Evolutionary conservation across 2,797 vertebrate genomes (phyloP).

Genomic region (Enteromius viviparus): DNA sequence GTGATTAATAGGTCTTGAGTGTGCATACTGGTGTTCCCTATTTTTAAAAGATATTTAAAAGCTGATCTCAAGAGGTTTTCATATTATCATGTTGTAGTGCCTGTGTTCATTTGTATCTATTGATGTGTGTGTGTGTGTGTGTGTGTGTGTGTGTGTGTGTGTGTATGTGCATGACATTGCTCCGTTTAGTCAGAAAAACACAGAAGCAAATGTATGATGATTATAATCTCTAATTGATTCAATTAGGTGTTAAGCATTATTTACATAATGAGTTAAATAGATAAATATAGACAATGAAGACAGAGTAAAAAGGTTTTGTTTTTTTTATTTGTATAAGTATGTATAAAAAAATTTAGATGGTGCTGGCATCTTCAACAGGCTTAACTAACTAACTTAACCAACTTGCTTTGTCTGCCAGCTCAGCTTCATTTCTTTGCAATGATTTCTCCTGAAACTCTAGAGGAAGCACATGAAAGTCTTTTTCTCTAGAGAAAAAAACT

Average conservation of each 20-base stretch:
- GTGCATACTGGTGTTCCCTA: not conserved
- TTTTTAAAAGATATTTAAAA: not conserved
- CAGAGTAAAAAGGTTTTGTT: no score
- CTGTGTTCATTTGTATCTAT: not conserved
- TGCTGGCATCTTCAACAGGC: not conserved
- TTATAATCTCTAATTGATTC: not conserved
- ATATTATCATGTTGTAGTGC: not conserved
- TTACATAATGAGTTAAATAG: no score
- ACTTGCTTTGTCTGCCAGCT: not conserved
- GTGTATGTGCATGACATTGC: not conserved
- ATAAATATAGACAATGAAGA: not conserved
- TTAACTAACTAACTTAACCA: not conserved
- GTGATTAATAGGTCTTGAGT: not conserved
- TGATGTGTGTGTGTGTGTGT: not conserved
- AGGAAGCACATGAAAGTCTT: not conserved
- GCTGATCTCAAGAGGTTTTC: not conserved
- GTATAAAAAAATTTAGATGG: not conserved
- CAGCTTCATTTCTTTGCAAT: no score
- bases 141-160: not conserved
- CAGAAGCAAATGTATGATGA: not conserved
- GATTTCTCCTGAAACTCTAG: not conserved
- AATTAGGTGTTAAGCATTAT: not conserved
- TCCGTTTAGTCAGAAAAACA: not conserved
- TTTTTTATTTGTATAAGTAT: no score
- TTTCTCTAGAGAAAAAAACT: slow-evolving; percentile 5